Percentiles rank a stretch among this genome's conserved stretches.
Conservation (phyloP, 1,140 invertebrate genomes). For the Mylabris phalerata region DNA sequence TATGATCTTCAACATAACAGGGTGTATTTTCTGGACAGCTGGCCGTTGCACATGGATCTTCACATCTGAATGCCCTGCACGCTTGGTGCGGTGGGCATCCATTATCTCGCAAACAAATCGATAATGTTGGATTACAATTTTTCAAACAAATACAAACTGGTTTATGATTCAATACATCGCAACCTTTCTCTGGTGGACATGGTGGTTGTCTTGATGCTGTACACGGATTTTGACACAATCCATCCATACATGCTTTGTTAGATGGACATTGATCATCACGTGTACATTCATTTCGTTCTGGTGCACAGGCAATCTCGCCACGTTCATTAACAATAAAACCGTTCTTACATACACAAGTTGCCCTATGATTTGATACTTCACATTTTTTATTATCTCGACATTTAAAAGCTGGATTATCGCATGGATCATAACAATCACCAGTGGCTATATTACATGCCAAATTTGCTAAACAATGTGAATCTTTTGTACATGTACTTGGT, state of each 20-base stretch:
- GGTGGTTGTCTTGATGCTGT: constrained; percentile 50
- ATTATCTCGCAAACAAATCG: constrained; percentile 80
- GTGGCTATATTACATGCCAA: constrained; percentile 61
- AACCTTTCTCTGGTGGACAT: constrained; percentile 73
- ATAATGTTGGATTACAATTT: constrained; percentile 77
- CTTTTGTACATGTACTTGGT: constrained; percentile 53
- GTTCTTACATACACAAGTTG: constrained; percentile 81
- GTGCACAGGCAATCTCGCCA: constrained; percentile 76
- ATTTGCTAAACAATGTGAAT: constrained; percentile 67
- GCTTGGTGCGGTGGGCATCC: constrained; percentile 78
- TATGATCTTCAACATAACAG: constrained; percentile 88
- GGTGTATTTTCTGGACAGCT: constrained; percentile 73
- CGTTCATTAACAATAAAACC: constrained; percentile 79
- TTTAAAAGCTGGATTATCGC: constrained; percentile 51
- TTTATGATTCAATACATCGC: constrained; percentile 77
- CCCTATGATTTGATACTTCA: constrained; percentile 75
- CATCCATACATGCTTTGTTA: constrained; percentile 73
- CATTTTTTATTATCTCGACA: constrained; percentile 79
- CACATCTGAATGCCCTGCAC: constrained; percentile 82
- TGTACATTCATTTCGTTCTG: constrained; percentile 68
- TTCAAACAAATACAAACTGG: constrained; percentile 78
- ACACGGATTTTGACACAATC: constrained; percentile 81
- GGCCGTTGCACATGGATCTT: constrained; percentile 78
- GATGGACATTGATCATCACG: constrained; percentile 77
- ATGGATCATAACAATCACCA: constrained; percentile 73